Conservation (phyloP, 2,888 invertebrate genomes). For the Pemphredon lugubris region DNA sequence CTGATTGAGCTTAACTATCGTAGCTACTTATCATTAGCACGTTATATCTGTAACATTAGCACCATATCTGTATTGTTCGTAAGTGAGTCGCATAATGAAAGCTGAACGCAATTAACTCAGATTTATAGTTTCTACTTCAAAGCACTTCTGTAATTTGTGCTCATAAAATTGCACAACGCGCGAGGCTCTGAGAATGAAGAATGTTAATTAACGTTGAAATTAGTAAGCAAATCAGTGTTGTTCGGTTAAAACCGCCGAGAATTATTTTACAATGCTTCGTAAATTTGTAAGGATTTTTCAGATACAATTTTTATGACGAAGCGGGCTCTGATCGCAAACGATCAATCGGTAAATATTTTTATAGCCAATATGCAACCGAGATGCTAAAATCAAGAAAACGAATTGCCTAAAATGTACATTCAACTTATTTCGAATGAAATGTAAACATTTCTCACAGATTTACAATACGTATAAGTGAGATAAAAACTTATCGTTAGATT, state of each 20-base stretch:
- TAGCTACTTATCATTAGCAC: conserved; percentile 57
- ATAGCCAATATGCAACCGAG: too few relatives aligned
- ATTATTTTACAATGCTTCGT: too few relatives aligned
- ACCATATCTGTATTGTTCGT: conserved; percentile 65
- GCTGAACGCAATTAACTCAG: conserved; percentile 15
- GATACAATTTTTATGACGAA: background rate
- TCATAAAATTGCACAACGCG: conserved; percentile 20
- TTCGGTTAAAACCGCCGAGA: too few relatives aligned
- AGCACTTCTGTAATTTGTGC: background rate
- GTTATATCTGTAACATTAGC: conserved; percentile 64
- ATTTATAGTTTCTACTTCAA: conserved; percentile 11
- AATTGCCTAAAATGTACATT: background rate
- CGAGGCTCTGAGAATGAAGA: background rate
- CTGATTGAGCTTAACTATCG: conserved; percentile 43
- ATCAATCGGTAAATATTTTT: too few relatives aligned
- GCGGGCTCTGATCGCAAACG: too few relatives aligned
- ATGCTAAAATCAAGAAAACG: background rate
- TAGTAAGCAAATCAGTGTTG: background rate
- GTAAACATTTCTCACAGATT: background rate
- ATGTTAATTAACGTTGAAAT: background rate
- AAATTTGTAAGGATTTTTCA: background rate
- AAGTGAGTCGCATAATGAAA: conserved; percentile 36
- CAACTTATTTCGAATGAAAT: background rate
- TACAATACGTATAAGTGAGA: background rate
- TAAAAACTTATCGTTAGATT: too few relatives aligned